A percentile compares a stretch with the other conserved stretches of the same genome.
phyloP scores from a whole-genome alignment of 2,113 vertebrate genomes.

The Crocuta crocuta region DNA sequence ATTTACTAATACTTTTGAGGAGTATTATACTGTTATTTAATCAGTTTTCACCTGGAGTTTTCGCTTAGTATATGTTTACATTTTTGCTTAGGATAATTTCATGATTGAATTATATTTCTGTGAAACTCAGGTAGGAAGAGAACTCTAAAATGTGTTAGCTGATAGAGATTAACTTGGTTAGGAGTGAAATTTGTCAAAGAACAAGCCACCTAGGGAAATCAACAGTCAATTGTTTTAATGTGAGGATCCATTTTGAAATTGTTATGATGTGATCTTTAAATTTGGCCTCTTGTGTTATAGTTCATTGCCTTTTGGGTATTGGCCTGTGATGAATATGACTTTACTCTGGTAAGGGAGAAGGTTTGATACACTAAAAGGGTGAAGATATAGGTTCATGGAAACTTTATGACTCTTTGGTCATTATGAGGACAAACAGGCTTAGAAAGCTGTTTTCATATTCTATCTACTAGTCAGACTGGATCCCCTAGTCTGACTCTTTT shows the following conservation, averaged over 20 bases:
- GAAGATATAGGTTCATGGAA: background rate
- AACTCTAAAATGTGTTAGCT: background rate
- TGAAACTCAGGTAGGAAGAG: background rate
- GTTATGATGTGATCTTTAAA: background rate
- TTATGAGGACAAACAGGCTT: background rate
- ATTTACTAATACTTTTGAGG: constrained; percentile 23
- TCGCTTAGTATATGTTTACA: background rate
- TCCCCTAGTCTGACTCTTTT: background rate
- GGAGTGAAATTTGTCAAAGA: background rate
- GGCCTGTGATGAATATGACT: background rate
- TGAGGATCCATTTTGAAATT: background rate
- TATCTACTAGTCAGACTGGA: too few relatives aligned
- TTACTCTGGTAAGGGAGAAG: background rate
- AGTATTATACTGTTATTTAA: background rate
- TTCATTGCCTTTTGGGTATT: background rate
- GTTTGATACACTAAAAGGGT: background rate
- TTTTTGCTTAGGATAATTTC: background rate
- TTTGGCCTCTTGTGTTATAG: background rate
- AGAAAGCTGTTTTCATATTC: background rate
- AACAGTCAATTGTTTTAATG: constrained; percentile 19
- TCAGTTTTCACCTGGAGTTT: background rate
- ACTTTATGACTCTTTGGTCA: background rate
- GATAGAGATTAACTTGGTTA: constrained; percentile 5
- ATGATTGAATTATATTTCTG: background rate
- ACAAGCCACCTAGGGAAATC: background rate